Conservation (phyloP, 2,113 vertebrate genomes). For the Baryphthengus martii region DNA sequence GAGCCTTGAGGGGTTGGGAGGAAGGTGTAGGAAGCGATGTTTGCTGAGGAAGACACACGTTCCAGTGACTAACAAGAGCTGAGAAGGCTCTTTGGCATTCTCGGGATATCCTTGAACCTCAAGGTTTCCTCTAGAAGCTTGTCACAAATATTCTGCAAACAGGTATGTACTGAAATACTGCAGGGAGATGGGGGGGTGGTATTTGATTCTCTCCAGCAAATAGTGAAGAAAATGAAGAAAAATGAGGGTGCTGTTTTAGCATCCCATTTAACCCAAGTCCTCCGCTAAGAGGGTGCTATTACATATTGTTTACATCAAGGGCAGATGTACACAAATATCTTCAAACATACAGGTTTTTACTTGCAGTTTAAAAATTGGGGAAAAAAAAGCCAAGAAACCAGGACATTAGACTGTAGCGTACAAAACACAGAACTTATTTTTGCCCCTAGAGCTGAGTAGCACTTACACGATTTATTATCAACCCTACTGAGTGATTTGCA, state of each 20-base stretch:
- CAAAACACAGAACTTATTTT: background rate
- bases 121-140: background rate
- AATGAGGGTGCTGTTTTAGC: background rate
- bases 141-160: background rate
- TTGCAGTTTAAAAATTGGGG: background rate
- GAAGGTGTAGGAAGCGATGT: background rate
- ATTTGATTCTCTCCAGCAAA: background rate
- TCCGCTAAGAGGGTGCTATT: background rate
- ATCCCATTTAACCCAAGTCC: background rate
- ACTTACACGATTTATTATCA: background rate
- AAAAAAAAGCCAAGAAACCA: background rate
- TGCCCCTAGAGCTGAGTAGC: background rate
- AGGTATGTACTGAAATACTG: background rate
- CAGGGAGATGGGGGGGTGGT: rapidly evolving
- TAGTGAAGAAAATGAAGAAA: background rate
- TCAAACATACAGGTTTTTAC: background rate
- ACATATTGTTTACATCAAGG: background rate
- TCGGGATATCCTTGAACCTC: background rate
- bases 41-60: background rate
- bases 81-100: background rate
- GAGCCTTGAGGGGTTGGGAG: background rate
- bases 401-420: background rate
- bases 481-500: background rate
- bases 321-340: background rate
- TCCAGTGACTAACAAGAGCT: background rate